Evolutionary conservation across 2,113 vertebrate genomes (phyloP), one percentile per base, ranked within the genome.

Genomic region (Microtus ochrogaster): DNA sequence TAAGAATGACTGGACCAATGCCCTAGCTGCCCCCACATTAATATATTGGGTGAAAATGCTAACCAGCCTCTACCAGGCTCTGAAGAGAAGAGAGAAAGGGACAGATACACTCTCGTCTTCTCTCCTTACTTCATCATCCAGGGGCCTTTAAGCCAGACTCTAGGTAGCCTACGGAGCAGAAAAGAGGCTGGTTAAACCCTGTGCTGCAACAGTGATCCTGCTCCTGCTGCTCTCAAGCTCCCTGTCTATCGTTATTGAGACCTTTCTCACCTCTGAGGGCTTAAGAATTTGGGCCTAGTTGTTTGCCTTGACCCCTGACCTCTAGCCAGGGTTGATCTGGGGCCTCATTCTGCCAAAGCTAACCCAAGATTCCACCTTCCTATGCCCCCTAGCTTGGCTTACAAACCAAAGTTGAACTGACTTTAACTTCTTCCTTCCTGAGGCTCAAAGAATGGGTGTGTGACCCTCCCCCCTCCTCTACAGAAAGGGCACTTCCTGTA

Each of bases 1-100:
- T n/a, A 58, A n/a, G 11, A 97, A 95, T 44, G 98, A 99, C 82
- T 99, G 98, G 98, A 96, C 1, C 91, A 3, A 4, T 52, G 87
- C 88, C 52, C 76, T 92, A 90, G 36, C 72, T 52, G 47, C 81
- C 82, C 85, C 88, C 87, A 92, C 73, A 94, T 77, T 61, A 63
- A 89, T 13, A 14, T 63, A 21, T 36, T 88, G 90, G 95, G 96
- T 93, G 94, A 94, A 97, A 96, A 92, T 95, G 89, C 63, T 74
- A 74, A 58, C n/a, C 89, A 52, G 12, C 39, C 10, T 44, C 91
- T 61, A 70, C 61, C 55, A n/a, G 81, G 61, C 47, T 90, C 89
- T 94, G 95, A 95, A 72, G 74, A 83, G 41, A 41, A 70, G 73
- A 70, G 84, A 77, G 41, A 68, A 86, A 33, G 77, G n/a, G 5